Evolutionary conservation across 2,888 invertebrate genomes (phyloP).

Genomic region (Coelinius sp.): DNA sequence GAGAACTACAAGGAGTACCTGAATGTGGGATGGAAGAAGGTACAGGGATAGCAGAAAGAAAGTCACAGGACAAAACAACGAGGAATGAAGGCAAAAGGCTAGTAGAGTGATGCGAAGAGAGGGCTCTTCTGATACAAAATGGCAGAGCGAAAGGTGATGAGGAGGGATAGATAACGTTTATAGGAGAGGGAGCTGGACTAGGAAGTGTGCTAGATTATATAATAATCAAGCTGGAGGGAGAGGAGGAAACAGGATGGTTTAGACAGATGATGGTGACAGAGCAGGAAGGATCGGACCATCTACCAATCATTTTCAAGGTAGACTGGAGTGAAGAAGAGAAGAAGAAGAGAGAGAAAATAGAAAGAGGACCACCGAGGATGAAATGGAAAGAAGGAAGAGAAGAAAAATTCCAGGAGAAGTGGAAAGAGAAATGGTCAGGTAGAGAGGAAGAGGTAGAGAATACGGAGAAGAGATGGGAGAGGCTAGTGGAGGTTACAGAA

Average conservation of each 20-base stretch:
- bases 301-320: not conserved
- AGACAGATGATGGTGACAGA: not conserved
- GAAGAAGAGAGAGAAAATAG: not conserved
- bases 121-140: not conserved
- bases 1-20: not conserved
- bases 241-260: not conserved
- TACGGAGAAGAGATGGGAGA: not conserved
- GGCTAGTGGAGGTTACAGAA: not conserved
- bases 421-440: not conserved
- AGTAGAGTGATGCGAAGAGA: not conserved
- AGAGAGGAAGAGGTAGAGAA: not conserved
- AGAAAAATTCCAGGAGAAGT: not conserved
- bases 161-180: not conserved
- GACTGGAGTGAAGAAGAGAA: not conserved
- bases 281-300: not conserved
- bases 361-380: not conserved
- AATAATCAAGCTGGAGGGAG: not conserved
- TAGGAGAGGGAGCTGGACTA: not conserved
- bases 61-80: not conserved
- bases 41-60: not conserved
- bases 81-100: not conserved
- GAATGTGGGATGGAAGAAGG: not conserved
- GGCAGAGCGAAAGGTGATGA: not conserved
- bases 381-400: not conserved
- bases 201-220: not conserved